Base-by-base conservation (phyloP, 1,140 invertebrate genomes). In the Calephelis virginiensis region DNA sequence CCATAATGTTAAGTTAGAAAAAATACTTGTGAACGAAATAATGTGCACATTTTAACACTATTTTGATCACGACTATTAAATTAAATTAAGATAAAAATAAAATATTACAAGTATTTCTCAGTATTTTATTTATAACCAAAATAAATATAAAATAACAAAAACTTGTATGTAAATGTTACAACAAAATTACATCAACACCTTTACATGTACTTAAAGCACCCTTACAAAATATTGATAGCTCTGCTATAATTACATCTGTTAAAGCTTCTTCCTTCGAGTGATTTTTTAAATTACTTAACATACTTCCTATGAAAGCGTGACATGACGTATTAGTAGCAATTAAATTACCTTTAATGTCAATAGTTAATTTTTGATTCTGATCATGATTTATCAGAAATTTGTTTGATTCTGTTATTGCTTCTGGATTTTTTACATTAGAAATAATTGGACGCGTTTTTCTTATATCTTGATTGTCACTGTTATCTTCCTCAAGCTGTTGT, bases 11-110 rank as follows among this genome's bases (percentile, higher is more conserved):
- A 78, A 74, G 59, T 47, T 71, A 69, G 66, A 65, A 69, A 64
- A 50, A 67, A 68, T 69, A 77, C 81, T 90, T 90, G 87, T 90
- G 87, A 85, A 72, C 86, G 79, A 85, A 79, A 90, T 89, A 72
- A 82, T 85, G 83, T 76, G 13, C 62, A 47, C 10, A 38, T 37
- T 63, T 47, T 43, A 13, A 73, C 82, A 85, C 74, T 86, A 89
- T 90, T 89, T 84, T 83, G 81, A 82, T 74, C 87, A 90, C 86
- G 87, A 90, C 75, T 82, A 63, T 72, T 74, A 74, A 70, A 63
- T 72, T 74, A 74, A 70, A 62, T 50, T 74, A 71, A 68, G 69
- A 8, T 61, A 70, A 12, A 66, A 72, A 72, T 70, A 71, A 72
- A 74, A 71, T 70, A 71, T 69, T 69, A 49, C 37, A 50, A 63